These are phyloP conservation scores for Callionymus lyra DNA, from an alignment of 2,113 vertebrate species.

Conservation along the genomic window DNA sequence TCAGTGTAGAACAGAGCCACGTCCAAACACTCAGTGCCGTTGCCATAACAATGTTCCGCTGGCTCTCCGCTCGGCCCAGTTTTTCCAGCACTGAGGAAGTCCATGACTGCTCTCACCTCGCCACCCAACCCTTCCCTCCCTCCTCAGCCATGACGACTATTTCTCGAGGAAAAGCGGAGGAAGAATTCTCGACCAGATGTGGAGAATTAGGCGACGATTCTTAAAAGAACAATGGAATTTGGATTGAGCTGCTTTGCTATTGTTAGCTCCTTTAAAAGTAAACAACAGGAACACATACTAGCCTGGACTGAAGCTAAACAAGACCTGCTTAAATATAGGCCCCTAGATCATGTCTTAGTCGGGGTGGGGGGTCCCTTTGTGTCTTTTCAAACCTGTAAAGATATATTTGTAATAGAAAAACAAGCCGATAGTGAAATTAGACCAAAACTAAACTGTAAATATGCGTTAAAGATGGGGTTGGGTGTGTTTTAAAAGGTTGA, in stretches of 20 bases:
- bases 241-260: conserved; percentile 1
- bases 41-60: conserved; percentile 61
- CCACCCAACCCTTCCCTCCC: conserved; percentile 3
- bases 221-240: conserved; percentile 35
- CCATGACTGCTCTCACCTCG: conserved; percentile 35
- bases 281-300: too few species aligned
- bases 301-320: too few species aligned
- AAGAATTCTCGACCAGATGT: conserved; percentile 49
- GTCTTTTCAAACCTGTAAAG: too few species aligned
- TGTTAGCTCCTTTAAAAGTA: too few species aligned
- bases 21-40: conserved; percentile 58
- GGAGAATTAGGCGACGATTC: conserved; percentile 34
- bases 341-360: too few species aligned
- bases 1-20: conserved; percentile 39
- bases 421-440: too few species aligned
- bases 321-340: too few species aligned
- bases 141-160: conserved; percentile 21
- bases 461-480: too few species aligned
- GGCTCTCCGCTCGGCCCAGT: conserved; percentile 11
- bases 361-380: too few species aligned
- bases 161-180: conserved; percentile 35
- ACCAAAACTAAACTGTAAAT: too few species aligned
- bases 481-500: too few species aligned
- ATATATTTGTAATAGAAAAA: too few species aligned
- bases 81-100: conserved; percentile 14